Conservation (phyloP, 1,140 invertebrate genomes). For the Drosophila nigrodunni region DNA sequence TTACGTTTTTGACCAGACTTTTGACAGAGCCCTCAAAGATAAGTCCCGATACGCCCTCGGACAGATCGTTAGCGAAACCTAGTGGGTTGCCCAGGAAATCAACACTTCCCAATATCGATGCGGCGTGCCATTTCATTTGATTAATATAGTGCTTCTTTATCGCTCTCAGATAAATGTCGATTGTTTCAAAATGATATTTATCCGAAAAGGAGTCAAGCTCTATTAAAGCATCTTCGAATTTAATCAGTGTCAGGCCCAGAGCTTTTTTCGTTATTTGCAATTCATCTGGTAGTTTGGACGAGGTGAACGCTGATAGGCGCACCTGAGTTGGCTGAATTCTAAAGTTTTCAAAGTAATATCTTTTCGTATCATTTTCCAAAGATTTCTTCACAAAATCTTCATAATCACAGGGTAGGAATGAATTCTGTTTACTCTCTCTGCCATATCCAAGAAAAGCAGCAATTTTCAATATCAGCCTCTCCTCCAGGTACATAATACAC, state of each 20-base stretch:
- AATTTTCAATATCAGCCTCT: constrained; percentile 93
- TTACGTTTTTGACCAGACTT: constrained; percentile 96
- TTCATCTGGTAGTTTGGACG: constrained; percentile 91
- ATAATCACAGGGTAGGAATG: constrained; percentile 60
- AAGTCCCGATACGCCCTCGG: constrained; percentile 96
- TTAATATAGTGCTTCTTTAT: constrained; percentile 85
- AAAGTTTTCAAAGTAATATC: constrained; percentile 96
- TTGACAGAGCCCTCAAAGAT: constrained; percentile 96
- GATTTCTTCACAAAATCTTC: constrained; percentile 90
- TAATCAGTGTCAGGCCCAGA: constrained; percentile 94
- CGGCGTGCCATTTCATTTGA: constrained; percentile 97
- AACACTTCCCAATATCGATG: constrained; percentile 96
- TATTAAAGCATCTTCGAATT: constrained; percentile 98
- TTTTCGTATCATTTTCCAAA: constrained; percentile 91
- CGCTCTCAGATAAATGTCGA: constrained; percentile 77
- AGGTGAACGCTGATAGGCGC: constrained; percentile 93
- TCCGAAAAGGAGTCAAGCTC: constrained; percentile 94
- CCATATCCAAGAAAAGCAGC: constrained; percentile 88
- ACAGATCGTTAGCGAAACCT: constrained; percentile 97
- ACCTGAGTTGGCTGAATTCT: constrained; percentile 92
- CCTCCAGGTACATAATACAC: constrained; percentile 94
- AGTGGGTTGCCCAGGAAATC: constrained; percentile 99
- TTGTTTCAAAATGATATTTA: constrained; percentile 95
- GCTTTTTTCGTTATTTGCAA: constrained; percentile 93
- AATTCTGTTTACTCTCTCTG: constrained; percentile 74